Evolutionary conservation across 1,140 invertebrate genomes (phyloP), one percentile per base, ranked within the genome.

Genomic region (Drosophila takahashii): DNA sequence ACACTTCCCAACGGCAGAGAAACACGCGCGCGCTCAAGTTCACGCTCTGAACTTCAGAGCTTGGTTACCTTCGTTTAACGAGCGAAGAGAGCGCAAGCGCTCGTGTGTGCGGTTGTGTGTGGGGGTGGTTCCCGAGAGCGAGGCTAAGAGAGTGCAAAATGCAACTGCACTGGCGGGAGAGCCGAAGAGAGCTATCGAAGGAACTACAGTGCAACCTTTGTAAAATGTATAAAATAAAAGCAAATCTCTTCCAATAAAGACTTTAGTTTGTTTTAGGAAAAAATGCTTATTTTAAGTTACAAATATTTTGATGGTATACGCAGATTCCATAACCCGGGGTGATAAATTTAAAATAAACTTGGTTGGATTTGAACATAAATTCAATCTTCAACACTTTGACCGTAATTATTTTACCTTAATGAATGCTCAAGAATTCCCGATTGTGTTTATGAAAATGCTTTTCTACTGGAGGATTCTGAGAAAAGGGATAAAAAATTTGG

Each of bases 11-110:
- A 50, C 22, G 41, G 56, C 75, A 87, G 59, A 77, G 52, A 71
- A 56, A 58, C 42, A 74, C 83, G 71, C 81, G 78, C 81, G 60
- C 56, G 57, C 84, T 89, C 84, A 89, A 89, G 84, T 89, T 89
- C 84, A 89, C 70, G 77, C 77, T 83, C 80, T 89, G 84, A 89
- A 89, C 84, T 89, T 89, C 85, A 89, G 84, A 89, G 84, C 84
- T 89, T 77, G 67, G 70, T 86, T 86, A 86, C 75, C 81, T 80
- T 78, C 76, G 77, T 66, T 57, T 66, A 89, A 32, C 42, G 51
- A 45, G 39, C 15, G 36, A 53, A 67, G 22, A 67, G 44, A 48
- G 39, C 47, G 54, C 16, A 8, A 37, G 36, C 48, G 27, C n/a
- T 11, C n/a, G 27, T 42, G 42, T 59, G 59, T 39, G 51, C 41